These are phyloP conservation scores for Blastobasis adustella DNA, from an alignment of 2,888 invertebrate species.

Conservation along the genomic window DNA sequence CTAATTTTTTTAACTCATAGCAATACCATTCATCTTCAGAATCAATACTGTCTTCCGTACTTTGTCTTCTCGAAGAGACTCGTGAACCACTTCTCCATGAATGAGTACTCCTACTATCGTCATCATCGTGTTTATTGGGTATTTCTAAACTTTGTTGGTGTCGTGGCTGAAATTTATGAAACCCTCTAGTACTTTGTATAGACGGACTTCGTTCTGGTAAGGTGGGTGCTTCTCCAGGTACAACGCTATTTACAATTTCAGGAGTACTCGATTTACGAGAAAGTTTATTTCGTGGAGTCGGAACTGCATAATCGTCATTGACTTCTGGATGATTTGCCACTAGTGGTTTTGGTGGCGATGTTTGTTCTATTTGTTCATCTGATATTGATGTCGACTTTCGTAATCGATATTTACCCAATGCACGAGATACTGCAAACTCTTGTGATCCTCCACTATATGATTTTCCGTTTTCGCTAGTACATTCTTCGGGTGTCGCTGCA, in stretches of 20 bases:
- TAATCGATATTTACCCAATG: constrained; percentile 85
- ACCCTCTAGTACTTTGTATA: constrained; percentile 74
- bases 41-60: constrained; percentile 94
- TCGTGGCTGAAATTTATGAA: constrained; percentile 77
- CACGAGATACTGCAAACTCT: constrained; percentile 89
- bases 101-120: constrained; percentile 90
- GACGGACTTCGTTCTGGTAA: constrained; percentile 80
- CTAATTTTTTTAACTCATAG: constrained; percentile 89
- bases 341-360: constrained; percentile 48
- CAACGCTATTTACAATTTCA: constrained; percentile 48
- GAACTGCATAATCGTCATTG: constrained; percentile 27
- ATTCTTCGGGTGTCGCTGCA: constrained; percentile 75
- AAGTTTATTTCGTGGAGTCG: constrained; percentile 42
- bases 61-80: constrained; percentile 90
- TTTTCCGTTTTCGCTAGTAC: constrained; percentile 68
- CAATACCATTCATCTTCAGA: constrained; percentile 96
- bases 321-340: constrained; percentile 23
- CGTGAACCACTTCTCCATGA: constrained; percentile 90
- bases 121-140: constrained; percentile 85
- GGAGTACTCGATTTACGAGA: constrained; percentile 47
- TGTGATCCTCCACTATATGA: constrained; percentile 80
- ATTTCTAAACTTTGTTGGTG: constrained; percentile 88
- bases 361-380: constrained; percentile 78
- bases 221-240: constrained; percentile 66
- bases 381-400: constrained; percentile 82